Evolutionary conservation across 2,888 invertebrate species (phyloP).

Genomic region (Baccha elongata): DNA sequence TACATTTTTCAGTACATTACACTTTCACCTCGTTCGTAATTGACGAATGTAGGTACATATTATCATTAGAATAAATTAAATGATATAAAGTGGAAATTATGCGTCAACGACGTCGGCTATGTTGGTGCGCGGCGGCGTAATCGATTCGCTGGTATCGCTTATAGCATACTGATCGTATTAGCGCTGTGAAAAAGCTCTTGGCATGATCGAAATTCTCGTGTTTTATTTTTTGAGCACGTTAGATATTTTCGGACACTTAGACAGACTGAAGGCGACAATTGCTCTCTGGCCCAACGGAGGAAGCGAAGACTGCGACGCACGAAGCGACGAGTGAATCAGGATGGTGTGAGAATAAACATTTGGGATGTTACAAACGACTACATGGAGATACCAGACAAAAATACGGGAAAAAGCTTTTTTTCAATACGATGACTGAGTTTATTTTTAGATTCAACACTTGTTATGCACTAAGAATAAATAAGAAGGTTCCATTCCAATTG

Average conservation of each 20-base stretch:
- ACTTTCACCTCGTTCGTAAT: conserved; percentile 31
- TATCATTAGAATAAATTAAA: conserved; percentile 26
- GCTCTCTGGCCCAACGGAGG: conserved; percentile 21
- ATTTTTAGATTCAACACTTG: conserved; percentile 57
- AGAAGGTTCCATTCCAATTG: conserved; percentile 27
- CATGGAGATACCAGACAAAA: conserved; percentile 6
- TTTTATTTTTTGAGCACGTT: conserved; percentile 42
- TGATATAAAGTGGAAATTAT: conserved; percentile 43
- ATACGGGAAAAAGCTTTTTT: conserved; percentile 43
- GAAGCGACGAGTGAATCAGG: conserved; percentile 49
- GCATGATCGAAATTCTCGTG: conserved; percentile 30
- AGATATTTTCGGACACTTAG: conserved; percentile 71
- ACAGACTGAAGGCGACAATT: conserved; percentile 64
- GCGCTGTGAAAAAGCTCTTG: conserved; percentile 59
- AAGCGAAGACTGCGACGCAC: background rate
- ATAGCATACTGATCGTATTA: conserved; percentile 60
- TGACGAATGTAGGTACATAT: conserved; percentile 36
- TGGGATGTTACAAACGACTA: conserved; percentile 16
- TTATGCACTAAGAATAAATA: conserved; percentile 50
- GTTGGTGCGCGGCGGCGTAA: conserved; percentile 69
- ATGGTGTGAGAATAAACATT: conserved; percentile 55
- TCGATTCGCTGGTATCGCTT: conserved; percentile 71
- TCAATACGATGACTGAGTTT: conserved; percentile 21
- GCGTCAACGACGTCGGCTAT: conserved; percentile 68
- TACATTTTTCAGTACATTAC: conserved; percentile 39